Base-by-base conservation (phyloP, 2,113 vertebrate genomes). In the Gnathonemus echidnorhynchus region DNA sequence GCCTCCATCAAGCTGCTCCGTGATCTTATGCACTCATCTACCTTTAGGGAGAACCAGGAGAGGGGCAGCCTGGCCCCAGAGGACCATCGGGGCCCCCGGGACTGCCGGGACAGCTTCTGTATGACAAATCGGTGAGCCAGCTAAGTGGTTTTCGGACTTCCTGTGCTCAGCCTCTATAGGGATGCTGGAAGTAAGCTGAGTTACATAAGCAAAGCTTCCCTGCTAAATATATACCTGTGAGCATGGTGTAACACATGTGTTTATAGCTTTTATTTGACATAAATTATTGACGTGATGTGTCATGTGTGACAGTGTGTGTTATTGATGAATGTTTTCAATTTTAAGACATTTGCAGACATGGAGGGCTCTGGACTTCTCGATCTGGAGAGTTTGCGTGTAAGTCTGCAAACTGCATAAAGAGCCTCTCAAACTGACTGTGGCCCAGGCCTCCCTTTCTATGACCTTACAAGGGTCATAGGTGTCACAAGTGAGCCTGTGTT, bases 311-410 rank as follows among this genome's bases (percentile, higher is more conserved):
- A 77, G 31, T 80, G 5, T 80, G 35, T 80, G 17, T 80, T 77
- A 27, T 35, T 77, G 45, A 48, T 24, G 42, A 24, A 24, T 48
- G 0, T 88, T 39, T 1, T 89, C 46, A 89, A 52, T 89, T 58
- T 74, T 2, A 50, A 99, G 98, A 98, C 97, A 0, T 99, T 97
- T 93, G 92, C 97, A 0, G 98, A 99, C 94, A 98, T 99, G 98
- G 98, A 99, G 92, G 98, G 97, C 0, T 99, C 98, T 0, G 98
- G 98, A 89, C 97, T 96, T 0, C 89, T 95, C 0, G 97, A 98
- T 88, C 52, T 95, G 92, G 97, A 97, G 52, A 96, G 52, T 89
- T 50, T 96, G 52, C 93, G 92, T 91, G 98, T 96, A 91, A 3
- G 93, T 89, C 5, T 88, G 86, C 3, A n/a, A 66, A 77, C 45